Evolutionary conservation across 2,888 invertebrate genomes (phyloP), one percentile per base, ranked within the genome.

Genomic region (Emesis furor): DNA sequence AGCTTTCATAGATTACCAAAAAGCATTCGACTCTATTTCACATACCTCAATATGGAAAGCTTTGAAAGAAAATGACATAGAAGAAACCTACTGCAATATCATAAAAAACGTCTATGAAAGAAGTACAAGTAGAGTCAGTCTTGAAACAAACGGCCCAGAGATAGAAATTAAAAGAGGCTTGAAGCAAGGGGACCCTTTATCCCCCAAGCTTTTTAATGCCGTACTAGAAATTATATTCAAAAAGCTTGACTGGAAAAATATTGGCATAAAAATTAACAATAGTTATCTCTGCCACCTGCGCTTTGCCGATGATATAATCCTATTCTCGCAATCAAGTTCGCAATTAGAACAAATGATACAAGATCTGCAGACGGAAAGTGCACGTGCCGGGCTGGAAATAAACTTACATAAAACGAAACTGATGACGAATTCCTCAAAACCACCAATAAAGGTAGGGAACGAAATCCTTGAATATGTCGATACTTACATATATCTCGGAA

Each of bases 181-280:
- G 24, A 46, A 17, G 12, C 24, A 17, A 17, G n/a, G 72, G 24
- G 12, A 46, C 6, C 72, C 72, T 4, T 72, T 72, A 46, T 72
- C 72, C 2, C 72, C 72, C 6, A 46, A 72, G 24, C 72, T 72
- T 10, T 72, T 72, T 42, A 30, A 32, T 4, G 51, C 72, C 14
- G 46, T 72, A 46, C 17, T 72, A 30, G 72, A 72, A 17, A 39
- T 12, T 3, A 42, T 72, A 12, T 72, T 72, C 51, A 42, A 51
- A 72, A 35, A 46, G 24, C 72, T 72, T 0, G 39, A 51, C 46
- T 72, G 42, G 17, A 14, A 30, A 32, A 10, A 72, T 59, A 1
- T 14, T 59, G 59, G 24, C 24, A 59, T 59, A 24, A 24, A 59
- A 24, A 24, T 59, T 4, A 14, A 24, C 8, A 24, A 59, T 4